These are phyloP conservation scores for Cynopterus brachyotis DNA, from an alignment of 2,113 vertebrate genomes.

Conservation along the genomic window DNA sequence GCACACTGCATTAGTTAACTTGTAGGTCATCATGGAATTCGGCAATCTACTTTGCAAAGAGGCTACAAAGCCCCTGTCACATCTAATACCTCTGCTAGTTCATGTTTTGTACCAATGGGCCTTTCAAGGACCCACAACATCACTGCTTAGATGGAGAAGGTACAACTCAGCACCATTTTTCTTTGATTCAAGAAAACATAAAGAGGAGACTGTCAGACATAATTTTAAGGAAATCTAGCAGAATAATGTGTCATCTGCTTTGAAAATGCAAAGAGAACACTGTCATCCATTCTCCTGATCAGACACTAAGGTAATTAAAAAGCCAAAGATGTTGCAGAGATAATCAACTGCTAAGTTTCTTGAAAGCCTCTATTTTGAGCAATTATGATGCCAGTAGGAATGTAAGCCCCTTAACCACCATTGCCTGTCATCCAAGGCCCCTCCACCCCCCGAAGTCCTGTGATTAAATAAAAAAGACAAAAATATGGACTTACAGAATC, in stretches of 20 bases:
- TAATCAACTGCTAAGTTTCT: background rate
- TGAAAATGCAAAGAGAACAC: background rate
- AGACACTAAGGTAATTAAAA: no score
- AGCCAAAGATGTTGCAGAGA: background rate
- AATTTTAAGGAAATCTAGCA: background rate
- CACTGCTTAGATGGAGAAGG: fast-evolving
- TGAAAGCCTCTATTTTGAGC: background rate
- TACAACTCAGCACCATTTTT: fast-evolving
- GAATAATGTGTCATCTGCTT: background rate
- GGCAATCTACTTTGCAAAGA: background rate
- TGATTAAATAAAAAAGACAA: background rate
- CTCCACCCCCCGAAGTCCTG: no score
- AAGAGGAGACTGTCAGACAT: no score
- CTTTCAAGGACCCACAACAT: background rate
- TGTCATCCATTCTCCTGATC: background rate
- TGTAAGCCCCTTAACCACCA: background rate
- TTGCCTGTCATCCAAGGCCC: background rate
- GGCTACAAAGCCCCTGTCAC: background rate
- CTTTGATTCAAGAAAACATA: background rate
- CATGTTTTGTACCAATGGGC: background rate
- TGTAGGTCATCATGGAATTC: background rate
- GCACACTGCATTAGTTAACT: background rate
- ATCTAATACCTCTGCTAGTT: background rate
- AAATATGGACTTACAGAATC: no score
- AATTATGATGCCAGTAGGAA: background rate